Evolutionary conservation across 1,140 invertebrate species (phyloP).

Genomic region (Chymomyza costata): DNA sequence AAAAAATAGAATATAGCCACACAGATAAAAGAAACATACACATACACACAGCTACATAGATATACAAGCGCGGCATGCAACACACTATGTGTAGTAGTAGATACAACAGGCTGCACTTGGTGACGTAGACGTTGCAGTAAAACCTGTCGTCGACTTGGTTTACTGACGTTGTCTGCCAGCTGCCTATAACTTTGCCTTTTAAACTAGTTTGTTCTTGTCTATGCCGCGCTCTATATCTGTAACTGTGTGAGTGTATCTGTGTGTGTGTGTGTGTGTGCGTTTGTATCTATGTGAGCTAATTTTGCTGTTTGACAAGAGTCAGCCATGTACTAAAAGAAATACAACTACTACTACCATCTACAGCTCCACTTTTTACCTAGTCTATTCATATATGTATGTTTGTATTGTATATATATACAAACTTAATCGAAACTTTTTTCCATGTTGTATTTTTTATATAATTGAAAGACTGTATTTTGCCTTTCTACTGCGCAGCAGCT

Average conservation of each 20-base stretch:
- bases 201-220: constrained; percentile 47
- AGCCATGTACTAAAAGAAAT: constrained; percentile 43
- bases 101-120: no score
- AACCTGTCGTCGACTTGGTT: constrained; percentile 62
- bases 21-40: constrained; percentile 14
- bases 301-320: constrained; percentile 58
- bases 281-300: constrained; percentile 39
- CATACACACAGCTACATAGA: constrained; percentile 31
- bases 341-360: constrained; percentile 26
- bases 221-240: constrained; percentile 9
- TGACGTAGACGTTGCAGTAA: background rate
- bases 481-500: constrained; percentile 24
- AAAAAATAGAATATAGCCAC: constrained; percentile 30
- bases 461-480: constrained; percentile 41
- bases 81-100: constrained; percentile 4
- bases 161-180: constrained; percentile 53
- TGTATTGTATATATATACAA: constrained; percentile 17
- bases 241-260: constrained; percentile 21
- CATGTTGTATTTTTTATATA: constrained; percentile 41
- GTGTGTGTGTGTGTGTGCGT: constrained; percentile 30
- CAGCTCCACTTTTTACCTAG: background rate
- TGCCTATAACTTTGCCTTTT: constrained; percentile 60
- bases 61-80: constrained; percentile 4
- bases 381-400: constrained; percentile 12
- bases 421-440: constrained; percentile 52